phyloP scores from a whole-genome alignment of 2,113 vertebrate species.

The Caloenas nicobarica region DNA sequence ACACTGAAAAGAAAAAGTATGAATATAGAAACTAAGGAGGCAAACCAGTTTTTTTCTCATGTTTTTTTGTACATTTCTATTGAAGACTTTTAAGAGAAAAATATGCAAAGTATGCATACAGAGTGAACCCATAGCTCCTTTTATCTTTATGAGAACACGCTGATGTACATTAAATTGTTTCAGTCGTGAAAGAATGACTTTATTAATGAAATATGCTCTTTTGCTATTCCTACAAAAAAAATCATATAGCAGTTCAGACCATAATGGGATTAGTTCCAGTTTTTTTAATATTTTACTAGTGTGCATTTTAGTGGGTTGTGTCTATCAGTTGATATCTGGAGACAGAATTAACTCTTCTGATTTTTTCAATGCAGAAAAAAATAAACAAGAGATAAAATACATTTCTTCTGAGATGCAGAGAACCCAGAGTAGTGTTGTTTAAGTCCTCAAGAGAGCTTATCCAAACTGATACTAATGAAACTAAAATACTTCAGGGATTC shows the following conservation, averaged over 20 bases:
- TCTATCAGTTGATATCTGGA: background rate
- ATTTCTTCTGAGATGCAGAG: background rate
- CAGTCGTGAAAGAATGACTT: background rate
- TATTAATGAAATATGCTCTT: background rate
- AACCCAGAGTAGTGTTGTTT: background rate
- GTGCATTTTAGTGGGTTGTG: background rate
- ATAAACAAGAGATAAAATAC: background rate
- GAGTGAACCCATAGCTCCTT: rapidly evolving
- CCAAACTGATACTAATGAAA: background rate
- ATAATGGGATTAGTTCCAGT: background rate
- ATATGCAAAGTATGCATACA: background rate
- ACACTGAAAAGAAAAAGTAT: background rate
- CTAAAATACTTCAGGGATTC: background rate
- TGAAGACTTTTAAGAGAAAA: background rate
- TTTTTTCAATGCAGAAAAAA: background rate
- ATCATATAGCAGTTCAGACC: background rate
- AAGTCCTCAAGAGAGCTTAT: background rate
- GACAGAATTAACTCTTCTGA: background rate
- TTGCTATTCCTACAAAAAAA: background rate
- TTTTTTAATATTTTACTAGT: background rate
- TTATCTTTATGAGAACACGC: background rate
- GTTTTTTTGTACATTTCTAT: background rate
- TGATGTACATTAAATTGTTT: background rate
- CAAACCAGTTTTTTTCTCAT: background rate
- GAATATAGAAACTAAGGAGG: background rate